Percentiles rank a stretch among this genome's conserved stretches.
Evolutionary conservation across 2,113 vertebrate species (phyloP).

Genomic region (Salvelinus sp.): DNA sequence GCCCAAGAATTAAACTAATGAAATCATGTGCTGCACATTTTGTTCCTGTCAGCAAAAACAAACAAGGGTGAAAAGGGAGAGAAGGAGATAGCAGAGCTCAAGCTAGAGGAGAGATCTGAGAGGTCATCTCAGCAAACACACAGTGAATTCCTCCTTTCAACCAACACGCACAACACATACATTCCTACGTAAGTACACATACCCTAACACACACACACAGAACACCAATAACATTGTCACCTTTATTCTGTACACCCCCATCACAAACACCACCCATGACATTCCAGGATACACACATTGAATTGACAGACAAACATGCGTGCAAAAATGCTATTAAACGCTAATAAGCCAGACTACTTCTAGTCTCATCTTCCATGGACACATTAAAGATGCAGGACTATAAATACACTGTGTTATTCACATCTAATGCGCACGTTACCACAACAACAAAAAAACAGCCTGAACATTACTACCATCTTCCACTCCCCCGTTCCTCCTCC

Average conservation of each 20-base stretch:
- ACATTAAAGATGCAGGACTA: too few relatives aligned
- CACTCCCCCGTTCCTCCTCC: constrained; percentile 16
- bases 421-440: background rate
- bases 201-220: constrained; percentile 19
- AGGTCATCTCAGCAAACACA: too few relatives aligned
- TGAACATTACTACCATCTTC: constrained; percentile 36
- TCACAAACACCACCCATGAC: constrained; percentile 31
- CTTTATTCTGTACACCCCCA: background rate
- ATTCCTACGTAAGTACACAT: constrained; percentile 31
- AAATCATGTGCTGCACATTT: constrained; percentile 66
- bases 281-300: constrained; percentile 15
- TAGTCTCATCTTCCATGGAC: too few relatives aligned
- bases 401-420: too few relatives aligned
- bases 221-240: background rate
- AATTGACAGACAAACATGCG: background rate
- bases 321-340: background rate
- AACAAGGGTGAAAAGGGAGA: too few relatives aligned
- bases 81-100: too few relatives aligned
- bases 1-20: constrained; percentile 63
- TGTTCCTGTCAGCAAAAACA: constrained; percentile 60
- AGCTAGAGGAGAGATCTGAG: too few relatives aligned
- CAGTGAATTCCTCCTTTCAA: too few relatives aligned
- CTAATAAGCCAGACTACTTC: background rate
- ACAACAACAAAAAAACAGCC: background rate
- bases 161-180: constrained; percentile 25